Evolutionary conservation across 2,888 invertebrate species (phyloP).

Genomic region (Eristalinus aeneus): DNA sequence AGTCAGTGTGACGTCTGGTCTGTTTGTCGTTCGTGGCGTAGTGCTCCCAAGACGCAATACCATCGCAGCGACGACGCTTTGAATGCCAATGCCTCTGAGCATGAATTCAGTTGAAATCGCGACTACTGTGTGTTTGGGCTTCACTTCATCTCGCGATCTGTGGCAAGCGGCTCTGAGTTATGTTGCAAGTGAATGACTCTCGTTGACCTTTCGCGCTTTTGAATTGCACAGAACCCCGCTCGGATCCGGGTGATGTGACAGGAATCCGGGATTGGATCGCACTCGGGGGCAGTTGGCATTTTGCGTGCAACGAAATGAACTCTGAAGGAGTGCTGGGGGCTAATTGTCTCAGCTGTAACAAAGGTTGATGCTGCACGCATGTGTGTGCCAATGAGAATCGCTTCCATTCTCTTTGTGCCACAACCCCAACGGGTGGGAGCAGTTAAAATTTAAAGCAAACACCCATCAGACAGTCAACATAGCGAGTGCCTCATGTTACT

Average conservation of each 20-base stretch:
- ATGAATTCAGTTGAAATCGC: constrained; percentile 33
- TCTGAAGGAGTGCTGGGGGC: background rate
- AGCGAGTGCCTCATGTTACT: constrained; percentile 6
- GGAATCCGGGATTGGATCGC: constrained; percentile 8
- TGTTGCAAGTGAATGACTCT: constrained; percentile 57
- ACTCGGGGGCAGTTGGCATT: background rate
- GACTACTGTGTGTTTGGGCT: constrained; percentile 13
- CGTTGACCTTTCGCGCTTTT: constrained; percentile 48
- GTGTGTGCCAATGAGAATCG: background rate
- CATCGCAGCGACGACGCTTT: constrained; percentile 37
- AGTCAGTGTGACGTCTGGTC: constrained; percentile 58
- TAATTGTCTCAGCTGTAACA: background rate
- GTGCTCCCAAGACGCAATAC: constrained; percentile 12
- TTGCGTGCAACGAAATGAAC: background rate
- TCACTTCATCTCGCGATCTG: constrained; percentile 38
- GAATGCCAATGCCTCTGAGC: constrained; percentile 62
- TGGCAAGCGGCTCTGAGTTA: constrained; percentile 26
- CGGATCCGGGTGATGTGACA: constrained; percentile 9
- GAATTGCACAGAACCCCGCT: background rate
- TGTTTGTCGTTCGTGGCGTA: background rate
- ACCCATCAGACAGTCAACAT: constrained; percentile 27
- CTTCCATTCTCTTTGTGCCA: background rate
- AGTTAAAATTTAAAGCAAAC: constrained; percentile 38
- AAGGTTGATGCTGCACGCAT: background rate
- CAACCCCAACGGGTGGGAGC: background rate